Evolutionary conservation across 2,888 invertebrate species (phyloP).

Genomic region (Girardia tigrina): DNA sequence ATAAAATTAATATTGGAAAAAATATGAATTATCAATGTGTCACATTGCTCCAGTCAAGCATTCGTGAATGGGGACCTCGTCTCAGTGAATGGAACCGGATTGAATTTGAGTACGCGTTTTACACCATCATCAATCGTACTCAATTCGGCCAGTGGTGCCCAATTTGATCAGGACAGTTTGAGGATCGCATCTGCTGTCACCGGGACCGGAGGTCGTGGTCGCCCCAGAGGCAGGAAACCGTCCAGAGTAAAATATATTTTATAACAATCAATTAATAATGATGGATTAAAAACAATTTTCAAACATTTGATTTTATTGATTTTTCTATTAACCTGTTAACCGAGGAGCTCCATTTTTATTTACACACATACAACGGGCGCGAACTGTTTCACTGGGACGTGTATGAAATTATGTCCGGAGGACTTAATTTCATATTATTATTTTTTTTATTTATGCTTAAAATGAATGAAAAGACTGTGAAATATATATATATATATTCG

Average conservation of each 20-base stretch:
- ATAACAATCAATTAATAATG: not conserved
- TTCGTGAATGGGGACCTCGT: not conserved
- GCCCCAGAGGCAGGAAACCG: not conserved
- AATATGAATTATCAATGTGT: too few relatives aligned
- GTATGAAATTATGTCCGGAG: too few relatives aligned
- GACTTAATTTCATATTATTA: too few relatives aligned
- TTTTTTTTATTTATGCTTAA: too few relatives aligned
- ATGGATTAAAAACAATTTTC: not conserved
- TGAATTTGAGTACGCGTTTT: slow-evolving; percentile 1
- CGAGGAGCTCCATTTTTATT: too few relatives aligned
- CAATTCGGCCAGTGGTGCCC: not conserved
- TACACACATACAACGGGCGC: too few relatives aligned
- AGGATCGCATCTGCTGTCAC: not conserved
- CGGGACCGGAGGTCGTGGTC: not conserved
- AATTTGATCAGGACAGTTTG: slow-evolving; percentile 9
- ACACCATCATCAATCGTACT: not conserved
- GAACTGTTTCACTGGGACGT: too few relatives aligned
- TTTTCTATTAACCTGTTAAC: too few relatives aligned
- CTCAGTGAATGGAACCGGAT: not conserved
- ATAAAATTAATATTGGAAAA: too few relatives aligned
- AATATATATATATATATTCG: too few relatives aligned
- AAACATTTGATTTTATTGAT: too few relatives aligned
- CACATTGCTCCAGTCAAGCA: not conserved
- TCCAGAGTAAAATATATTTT: not conserved
- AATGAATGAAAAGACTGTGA: too few relatives aligned